Conservation (phyloP, 2,113 vertebrate species). For the Scortum barcoo region DNA sequence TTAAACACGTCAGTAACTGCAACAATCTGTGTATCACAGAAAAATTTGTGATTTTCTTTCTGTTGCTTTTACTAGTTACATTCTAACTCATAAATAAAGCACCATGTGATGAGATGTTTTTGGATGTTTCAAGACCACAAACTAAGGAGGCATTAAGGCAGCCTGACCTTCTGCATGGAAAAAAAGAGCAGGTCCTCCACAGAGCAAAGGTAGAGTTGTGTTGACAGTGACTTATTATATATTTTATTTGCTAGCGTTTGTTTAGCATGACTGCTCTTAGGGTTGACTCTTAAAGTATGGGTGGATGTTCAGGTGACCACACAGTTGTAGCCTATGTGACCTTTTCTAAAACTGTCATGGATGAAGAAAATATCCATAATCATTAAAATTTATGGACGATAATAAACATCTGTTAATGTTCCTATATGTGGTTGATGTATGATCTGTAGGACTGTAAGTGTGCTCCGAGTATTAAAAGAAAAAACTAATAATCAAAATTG, state of each 20-base stretch:
- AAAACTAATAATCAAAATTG: too few relatives aligned
- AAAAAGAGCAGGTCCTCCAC: background rate
- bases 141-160: background rate
- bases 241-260: background rate
- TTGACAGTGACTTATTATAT: background rate
- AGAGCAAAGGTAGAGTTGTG: background rate
- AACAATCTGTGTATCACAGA: too few relatives aligned
- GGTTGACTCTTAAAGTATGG: background rate
- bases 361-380: background rate
- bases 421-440: too few relatives aligned
- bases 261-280: background rate
- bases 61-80: background rate
- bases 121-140: background rate
- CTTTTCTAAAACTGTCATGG: background rate
- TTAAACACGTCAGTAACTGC: too few relatives aligned
- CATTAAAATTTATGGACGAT: background rate
- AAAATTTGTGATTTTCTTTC: too few relatives aligned
- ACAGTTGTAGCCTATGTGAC: background rate
- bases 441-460: too few relatives aligned
- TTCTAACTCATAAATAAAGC: background rate
- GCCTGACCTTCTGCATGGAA: slow-evolving; percentile 11
- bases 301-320: background rate
- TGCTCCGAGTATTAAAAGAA: too few relatives aligned
- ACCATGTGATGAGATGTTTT: background rate
- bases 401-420: background rate